Base-by-base conservation (phyloP, 2,888 invertebrate genomes). In the Exocentrus adspersus region DNA sequence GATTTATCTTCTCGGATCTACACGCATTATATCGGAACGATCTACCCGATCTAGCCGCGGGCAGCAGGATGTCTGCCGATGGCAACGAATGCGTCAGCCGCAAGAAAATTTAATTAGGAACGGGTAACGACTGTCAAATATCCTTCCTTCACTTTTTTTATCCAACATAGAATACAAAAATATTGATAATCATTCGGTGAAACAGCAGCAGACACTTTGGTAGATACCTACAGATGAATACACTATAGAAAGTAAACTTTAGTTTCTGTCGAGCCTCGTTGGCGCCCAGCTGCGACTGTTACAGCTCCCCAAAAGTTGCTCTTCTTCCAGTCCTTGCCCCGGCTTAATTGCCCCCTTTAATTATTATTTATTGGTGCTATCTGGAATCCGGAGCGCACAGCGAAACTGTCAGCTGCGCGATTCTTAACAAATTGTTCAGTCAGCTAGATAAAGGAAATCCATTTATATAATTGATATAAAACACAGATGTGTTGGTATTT, bases 381-480 rank as follows among this genome's bases (percentile, higher is more conserved):
- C 68, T 68, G 52, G 65, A 66, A 65, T 62, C 65, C 59, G 57
- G 64, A 69, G 60, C 64, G 63, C 62, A 65, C 65, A 63, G 67
- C 60, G 63, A 62, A 54, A 68, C 66, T 70, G 70, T 70, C 70
- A 70, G 70, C 66, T 68, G 70, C 62, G 54, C 67, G 65, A 65
- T 70, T 67, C 64, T 51, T 67, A 69, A 71, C 69, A 71, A 71
- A 71, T 71, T 68, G 71, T 56, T 61, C 57, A 68, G 69, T 71
- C 71, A 64, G 52, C 54, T 65, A 63, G 54, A 56, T 63, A 60
- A 63, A 69, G 71, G 66, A 71, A 69, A 69, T 68, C 64, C 67
- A 71, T 71, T 71, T 63, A 71, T 71, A 64, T 67, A 67, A 69
- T 66, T 67, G 71, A 71, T 71, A 71, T 67, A 66, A 67, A 67